A percentile compares a stretch with the other conserved stretches of the same genome.
These are phyloP conservation scores for Mustela nigripes DNA, from an alignment of 2,113 vertebrate species.

Conservation along the genomic window DNA sequence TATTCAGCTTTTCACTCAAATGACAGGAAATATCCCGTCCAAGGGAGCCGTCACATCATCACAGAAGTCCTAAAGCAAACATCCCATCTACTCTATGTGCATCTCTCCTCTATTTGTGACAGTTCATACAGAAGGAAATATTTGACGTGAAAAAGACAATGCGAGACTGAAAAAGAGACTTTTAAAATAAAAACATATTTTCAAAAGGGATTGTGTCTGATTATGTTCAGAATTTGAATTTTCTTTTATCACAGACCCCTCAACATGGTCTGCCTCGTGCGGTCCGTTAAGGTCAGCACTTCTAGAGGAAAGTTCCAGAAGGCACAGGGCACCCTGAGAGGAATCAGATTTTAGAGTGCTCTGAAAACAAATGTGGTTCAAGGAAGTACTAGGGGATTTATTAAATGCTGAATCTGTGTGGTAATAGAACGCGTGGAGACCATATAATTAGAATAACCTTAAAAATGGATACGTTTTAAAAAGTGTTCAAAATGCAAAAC, in stretches of 20 bases:
- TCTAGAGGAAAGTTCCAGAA: conserved; percentile 76
- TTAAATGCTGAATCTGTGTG: conserved; percentile 68
- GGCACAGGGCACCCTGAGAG: conserved; percentile 56
- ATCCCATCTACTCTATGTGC: conserved; percentile 16
- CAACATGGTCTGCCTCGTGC: conserved; percentile 30
- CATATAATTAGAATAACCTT: conserved; percentile 74
- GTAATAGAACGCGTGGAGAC: conserved; percentile 62
- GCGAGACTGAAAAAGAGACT: conserved; percentile 68
- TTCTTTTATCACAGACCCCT: conserved; percentile 50
- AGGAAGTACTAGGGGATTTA: conserved; percentile 74
- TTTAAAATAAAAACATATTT: conserved; percentile 55
- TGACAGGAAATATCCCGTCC: conserved; percentile 79
- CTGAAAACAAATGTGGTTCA: conserved; percentile 73
- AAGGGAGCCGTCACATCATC: no score
- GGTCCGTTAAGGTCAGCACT: conserved; percentile 59
- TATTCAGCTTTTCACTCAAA: conserved; percentile 70
- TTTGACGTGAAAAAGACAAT: conserved; percentile 77
- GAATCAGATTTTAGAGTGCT: conserved; percentile 59
- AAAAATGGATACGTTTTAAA: conserved; percentile 71
- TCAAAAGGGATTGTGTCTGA: conserved; percentile 69
- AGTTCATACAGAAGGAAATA: conserved; percentile 73
- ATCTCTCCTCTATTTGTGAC: conserved; percentile 76
- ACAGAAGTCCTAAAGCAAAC: not conserved
- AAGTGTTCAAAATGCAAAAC: conserved; percentile 75
- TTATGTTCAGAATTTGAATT: conserved; percentile 67